Evolutionary conservation across 2,113 vertebrate species (phyloP).

Genomic region (Casuarius casuarius): DNA sequence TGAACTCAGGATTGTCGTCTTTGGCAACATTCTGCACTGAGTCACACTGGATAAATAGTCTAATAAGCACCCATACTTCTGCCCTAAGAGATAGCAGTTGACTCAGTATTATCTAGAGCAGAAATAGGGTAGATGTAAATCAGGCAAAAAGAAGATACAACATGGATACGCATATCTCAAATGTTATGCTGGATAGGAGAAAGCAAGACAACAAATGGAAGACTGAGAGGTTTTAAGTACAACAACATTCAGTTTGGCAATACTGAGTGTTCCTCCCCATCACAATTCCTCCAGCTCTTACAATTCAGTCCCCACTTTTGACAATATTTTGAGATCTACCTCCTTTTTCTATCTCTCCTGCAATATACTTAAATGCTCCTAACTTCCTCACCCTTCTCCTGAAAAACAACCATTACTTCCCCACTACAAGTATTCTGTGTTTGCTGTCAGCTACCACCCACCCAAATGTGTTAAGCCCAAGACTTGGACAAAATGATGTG

Average conservation of each 20-base stretch:
- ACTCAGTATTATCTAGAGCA: neutral
- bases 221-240: neutral
- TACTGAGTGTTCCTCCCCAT: accelerated
- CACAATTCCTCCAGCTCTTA: neutral
- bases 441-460: neutral
- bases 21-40: neutral
- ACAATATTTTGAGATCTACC: neutral
- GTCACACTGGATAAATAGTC: neutral
- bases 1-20: neutral
- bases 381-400: neutral
- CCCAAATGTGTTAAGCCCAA: neutral
- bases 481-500: neutral
- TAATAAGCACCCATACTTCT: neutral
- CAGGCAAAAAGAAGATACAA: neutral
- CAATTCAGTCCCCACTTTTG: neutral
- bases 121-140: neutral
- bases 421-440: neutral
- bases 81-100: neutral
- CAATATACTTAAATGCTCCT: neutral
- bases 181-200: neutral
- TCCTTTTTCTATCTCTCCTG: neutral
- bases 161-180: accelerated
- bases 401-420: neutral
- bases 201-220: neutral
- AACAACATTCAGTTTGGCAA: neutral